Conservation (phyloP, 2,113 vertebrate species). For the Xenopus laevis region DNA sequence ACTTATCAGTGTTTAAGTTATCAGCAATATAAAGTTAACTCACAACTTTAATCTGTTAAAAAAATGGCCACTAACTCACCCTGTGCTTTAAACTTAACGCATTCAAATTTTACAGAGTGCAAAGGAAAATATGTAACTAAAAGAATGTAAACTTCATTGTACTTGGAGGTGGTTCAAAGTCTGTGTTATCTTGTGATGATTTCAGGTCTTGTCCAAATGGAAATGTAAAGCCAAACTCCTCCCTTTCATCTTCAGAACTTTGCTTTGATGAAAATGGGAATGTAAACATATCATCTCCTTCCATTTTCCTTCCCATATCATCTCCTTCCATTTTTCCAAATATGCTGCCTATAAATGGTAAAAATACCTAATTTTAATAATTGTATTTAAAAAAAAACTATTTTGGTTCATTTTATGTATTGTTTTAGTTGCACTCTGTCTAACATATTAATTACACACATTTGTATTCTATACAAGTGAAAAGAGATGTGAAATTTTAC, state of each 20-base stretch:
- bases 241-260: slow-evolving; percentile 65
- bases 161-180: slow-evolving; percentile 62
- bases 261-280: slow-evolving; percentile 64
- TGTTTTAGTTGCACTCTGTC: too few relatives aligned
- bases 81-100: slow-evolving; percentile 1
- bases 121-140: slow-evolving; percentile 53
- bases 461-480: too few relatives aligned
- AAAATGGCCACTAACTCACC: too few relatives aligned
- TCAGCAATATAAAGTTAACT: too few relatives aligned
- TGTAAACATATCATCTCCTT: slow-evolving; percentile 59
- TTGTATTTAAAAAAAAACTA: too few relatives aligned
- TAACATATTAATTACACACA: too few relatives aligned
- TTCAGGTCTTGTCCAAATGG: slow-evolving; percentile 68
- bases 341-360: slow-evolving; percentile 58
- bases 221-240: slow-evolving; percentile 69
- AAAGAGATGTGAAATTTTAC: too few relatives aligned
- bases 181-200: slow-evolving; percentile 56
- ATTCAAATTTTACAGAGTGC: not conserved
- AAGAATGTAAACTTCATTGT: slow-evolving; percentile 65
- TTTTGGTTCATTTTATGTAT: too few relatives aligned
- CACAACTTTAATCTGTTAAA: too few relatives aligned
- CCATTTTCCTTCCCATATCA: too few relatives aligned
- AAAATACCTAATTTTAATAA: not conserved
- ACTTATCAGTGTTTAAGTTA: too few relatives aligned
- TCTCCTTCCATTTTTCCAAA: slow-evolving; percentile 63